A percentile compares a stretch with the other conserved stretches of the same genome.
Conservation (phyloP, 2,797 vertebrate genomes). For the Oreortyx pictus region DNA sequence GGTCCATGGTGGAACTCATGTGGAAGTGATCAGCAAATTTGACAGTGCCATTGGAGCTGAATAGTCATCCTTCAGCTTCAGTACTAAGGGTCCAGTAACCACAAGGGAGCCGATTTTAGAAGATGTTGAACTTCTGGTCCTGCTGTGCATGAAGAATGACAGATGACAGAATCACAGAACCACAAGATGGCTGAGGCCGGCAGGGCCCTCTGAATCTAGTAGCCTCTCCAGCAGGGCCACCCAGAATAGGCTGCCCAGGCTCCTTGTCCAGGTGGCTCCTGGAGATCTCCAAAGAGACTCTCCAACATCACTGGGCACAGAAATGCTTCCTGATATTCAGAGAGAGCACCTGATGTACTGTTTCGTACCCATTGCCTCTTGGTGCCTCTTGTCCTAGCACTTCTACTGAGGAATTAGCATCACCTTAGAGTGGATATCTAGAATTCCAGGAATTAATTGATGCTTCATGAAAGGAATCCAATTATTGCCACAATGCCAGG, state of each 20-base stretch:
- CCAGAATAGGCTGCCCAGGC: not conserved
- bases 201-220: not conserved
- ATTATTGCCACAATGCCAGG: not conserved
- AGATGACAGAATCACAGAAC: not conserved
- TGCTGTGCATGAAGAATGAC: not conserved
- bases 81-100: not conserved
- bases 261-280: not conserved
- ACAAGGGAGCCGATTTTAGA: not conserved
- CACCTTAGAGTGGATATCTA: not conserved
- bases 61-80: not conserved
- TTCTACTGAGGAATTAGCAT: not conserved
- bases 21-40: not conserved
- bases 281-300: not conserved
- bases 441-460: not conserved
- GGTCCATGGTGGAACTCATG: not conserved
- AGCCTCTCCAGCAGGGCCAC: not conserved
- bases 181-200: not conserved
- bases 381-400: not conserved
- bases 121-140: not conserved
- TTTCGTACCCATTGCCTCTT: not conserved
- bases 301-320: not conserved
- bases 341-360: not conserved
- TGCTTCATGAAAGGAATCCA: not conserved
- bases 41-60: not conserved
- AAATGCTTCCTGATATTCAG: not conserved